Base-by-base conservation (phyloP, 2,797 vertebrate genomes). In the Vipera latastei region DNA sequence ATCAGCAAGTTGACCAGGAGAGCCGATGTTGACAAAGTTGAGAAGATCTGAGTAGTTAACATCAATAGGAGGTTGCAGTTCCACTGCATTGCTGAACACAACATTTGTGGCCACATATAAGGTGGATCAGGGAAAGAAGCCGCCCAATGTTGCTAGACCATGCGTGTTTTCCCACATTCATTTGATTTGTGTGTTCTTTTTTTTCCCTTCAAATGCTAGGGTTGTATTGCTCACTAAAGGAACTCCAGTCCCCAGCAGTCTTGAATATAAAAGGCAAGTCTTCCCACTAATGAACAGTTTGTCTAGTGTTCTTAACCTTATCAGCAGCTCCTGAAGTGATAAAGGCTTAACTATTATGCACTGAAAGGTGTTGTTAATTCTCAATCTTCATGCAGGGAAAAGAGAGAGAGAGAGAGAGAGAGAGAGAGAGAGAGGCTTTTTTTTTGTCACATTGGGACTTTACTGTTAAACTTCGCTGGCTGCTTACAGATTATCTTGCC, bases 231-330 rank as follows among this genome's bases (percentile, higher is more conserved):
- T 97, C 97, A 96, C 97, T 96, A 95, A 97, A 97, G 97, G 96
- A 98, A 98, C 97, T 97, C 97, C 97, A 97, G 97, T 97, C 97
- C 97, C 97, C 97, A 97, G 97, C 96, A 98, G 97, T 97, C 97
- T 98, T 98, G 97, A 97, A 98, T 97, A 97, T 97, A 98, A 98
- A 97, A 97, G 97, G 97, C 97, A 98, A 98, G 97, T 97, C 97
- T 98, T 98, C 97, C 97, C 97, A 98, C 98, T 98, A 98, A 98
- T 98, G 97, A 98, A 98, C 97, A 98, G 97, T 98, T 98, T 98
- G 97, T 98, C 97, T 98, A 97, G 97, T 98, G 97, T 98, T 98
- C 97, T 97, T 98, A 98, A 98, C 98, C 98, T 98, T 98, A 98
- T 98, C 98, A 98, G 97, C 97, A 97, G 97, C 96, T 98, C 97